These are phyloP conservation scores for Drosophila mojavensis DNA, from an alignment of 1,140 invertebrate species.

Conservation along the genomic window DNA sequence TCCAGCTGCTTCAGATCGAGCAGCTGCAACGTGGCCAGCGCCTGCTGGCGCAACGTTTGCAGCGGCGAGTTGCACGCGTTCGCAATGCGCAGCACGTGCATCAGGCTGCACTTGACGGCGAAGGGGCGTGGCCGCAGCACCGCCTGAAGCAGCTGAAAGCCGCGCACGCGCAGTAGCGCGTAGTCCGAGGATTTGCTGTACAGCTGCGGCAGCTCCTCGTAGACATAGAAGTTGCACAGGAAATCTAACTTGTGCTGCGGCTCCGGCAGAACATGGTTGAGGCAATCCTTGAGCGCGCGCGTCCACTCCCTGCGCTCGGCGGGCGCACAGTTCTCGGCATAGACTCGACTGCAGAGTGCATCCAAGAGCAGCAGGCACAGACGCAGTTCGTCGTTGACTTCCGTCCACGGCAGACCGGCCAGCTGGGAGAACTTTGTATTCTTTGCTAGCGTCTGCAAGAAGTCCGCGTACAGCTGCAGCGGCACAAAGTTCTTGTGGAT, in stretches of 20 bases:
- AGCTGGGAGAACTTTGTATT: slow-evolving; percentile 59
- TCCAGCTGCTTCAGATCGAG: slow-evolving; percentile 25
- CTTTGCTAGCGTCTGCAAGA: slow-evolving; percentile 48
- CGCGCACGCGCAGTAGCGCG: slow-evolving; percentile 55
- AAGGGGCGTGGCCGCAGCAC: slow-evolving; percentile 37
- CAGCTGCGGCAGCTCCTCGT: slow-evolving; percentile 50
- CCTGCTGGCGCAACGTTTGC: slow-evolving; percentile 81
- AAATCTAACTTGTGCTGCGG: slow-evolving; percentile 85
- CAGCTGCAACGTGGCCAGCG: slow-evolving; percentile 54
- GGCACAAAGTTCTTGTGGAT: slow-evolving; percentile 42
- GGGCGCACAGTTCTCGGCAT: background rate
- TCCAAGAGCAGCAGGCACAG: slow-evolving; percentile 57
- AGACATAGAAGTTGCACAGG: slow-evolving; percentile 84
- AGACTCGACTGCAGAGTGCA: slow-evolving; percentile 27
- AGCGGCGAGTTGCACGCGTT: slow-evolving; percentile 54
- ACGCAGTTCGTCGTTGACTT: slow-evolving; percentile 45
- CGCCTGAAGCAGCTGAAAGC: slow-evolving; percentile 59
- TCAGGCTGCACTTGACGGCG: slow-evolving; percentile 24
- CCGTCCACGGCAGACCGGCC: slow-evolving; percentile 44
- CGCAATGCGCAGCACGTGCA: slow-evolving; percentile 62
- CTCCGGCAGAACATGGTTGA: slow-evolving; percentile 83
- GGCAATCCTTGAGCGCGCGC: slow-evolving; percentile 49
- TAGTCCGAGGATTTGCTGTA: slow-evolving; percentile 36
- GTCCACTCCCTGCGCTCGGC: slow-evolving; percentile 58
- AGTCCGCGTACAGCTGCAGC: slow-evolving; percentile 66